Conservation (phyloP, 2,888 invertebrate species). For the Boloria selene region DNA sequence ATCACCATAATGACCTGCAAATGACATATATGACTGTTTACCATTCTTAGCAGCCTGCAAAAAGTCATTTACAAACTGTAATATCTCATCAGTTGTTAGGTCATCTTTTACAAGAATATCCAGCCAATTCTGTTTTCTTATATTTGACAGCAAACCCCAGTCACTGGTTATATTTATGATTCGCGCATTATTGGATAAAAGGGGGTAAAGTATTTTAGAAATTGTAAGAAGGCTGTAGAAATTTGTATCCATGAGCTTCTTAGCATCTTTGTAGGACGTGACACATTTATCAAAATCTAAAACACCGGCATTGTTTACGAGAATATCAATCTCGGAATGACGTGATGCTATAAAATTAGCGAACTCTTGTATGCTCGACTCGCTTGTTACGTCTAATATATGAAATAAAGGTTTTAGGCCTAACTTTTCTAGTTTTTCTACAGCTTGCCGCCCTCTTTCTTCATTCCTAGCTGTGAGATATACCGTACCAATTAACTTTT, state of each 20-base stretch:
- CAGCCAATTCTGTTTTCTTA: constrained; percentile 73
- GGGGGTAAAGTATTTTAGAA: constrained; percentile 86
- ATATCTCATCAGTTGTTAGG: constrained; percentile 77
- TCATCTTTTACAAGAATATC: constrained; percentile 71
- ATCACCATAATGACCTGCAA: constrained; percentile 75
- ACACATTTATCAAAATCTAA: constrained; percentile 85
- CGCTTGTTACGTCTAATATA: constrained; percentile 86
- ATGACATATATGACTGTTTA: constrained; percentile 65
- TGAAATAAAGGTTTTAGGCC: constrained; percentile 85
- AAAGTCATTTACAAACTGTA: constrained; percentile 81
- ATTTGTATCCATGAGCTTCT: constrained; percentile 87
- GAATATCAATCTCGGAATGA: constrained; percentile 87
- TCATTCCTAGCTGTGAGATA: constrained; percentile 87
- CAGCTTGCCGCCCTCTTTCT: constrained; percentile 83
- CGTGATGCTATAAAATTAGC: constrained; percentile 81
- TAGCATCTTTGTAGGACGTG: constrained; percentile 86
- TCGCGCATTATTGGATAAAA: constrained; percentile 86
- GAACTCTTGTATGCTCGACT: constrained; percentile 83
- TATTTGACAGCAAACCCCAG: constrained; percentile 78
- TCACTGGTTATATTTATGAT: constrained; percentile 89
- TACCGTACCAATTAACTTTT: constrained; percentile 86
- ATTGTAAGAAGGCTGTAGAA: constrained; percentile 86
- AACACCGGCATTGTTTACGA: constrained; percentile 90
- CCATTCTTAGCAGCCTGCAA: constrained; percentile 79
- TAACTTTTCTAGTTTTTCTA: constrained; percentile 82